Evolutionary conservation across 30 jellyfish, hydroid and myxozoan species (phyloP).

Genomic region (Hydractinia echinata): DNA sequence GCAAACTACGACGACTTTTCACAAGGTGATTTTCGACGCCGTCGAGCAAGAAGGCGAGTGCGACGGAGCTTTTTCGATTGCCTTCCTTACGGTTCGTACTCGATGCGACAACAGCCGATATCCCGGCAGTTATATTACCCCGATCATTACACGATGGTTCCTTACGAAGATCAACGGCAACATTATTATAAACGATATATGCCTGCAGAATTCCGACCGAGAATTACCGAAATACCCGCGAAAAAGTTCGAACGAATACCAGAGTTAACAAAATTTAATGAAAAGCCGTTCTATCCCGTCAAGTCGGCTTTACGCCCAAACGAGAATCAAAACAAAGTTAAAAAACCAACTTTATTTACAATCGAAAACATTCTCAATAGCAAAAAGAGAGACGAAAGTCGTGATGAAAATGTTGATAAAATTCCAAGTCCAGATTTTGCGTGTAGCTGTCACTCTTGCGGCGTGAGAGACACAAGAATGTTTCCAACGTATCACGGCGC

Average conservation of each 20-base stretch:
- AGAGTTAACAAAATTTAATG: background rate
- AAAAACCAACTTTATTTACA: background rate
- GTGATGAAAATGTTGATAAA: no score
- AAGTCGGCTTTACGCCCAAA: background rate
- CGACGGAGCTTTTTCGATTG: constrained; percentile 17
- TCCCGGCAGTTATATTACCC: background rate
- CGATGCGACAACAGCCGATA: background rate
- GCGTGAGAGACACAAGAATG: no score
- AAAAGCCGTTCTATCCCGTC: background rate
- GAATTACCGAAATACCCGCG: background rate
- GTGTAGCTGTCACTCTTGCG: no score
- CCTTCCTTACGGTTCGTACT: background rate
- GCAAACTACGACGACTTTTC: constrained; percentile 75
- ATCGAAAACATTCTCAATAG: constrained; percentile 1
- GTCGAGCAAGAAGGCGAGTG: constrained; percentile 65
- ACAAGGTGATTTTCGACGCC: constrained; percentile 80
- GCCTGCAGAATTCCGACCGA: background rate
- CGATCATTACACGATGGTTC: background rate
- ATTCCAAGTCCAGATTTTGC: no score
- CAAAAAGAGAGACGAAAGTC: background rate
- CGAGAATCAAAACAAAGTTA: background rate
- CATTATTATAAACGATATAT: background rate
- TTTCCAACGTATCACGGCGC: no score
- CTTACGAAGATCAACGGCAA: background rate
- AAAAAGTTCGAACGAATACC: background rate